Percentiles rank a stretch among this genome's conserved stretches.
Conservation (phyloP, 2,888 invertebrate genomes). For the Blastobasis adustella region DNA sequence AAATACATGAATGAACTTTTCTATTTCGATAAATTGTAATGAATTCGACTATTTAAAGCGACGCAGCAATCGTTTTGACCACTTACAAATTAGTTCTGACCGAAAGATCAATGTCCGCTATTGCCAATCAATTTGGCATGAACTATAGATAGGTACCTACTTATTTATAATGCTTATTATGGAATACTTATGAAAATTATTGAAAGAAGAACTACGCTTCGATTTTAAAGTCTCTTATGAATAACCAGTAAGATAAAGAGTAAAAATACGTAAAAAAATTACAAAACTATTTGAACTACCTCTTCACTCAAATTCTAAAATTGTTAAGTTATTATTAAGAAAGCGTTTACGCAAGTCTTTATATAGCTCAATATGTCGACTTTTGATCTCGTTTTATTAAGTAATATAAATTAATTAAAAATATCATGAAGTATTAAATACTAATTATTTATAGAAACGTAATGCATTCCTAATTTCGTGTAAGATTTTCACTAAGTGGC, state of each 20-base stretch:
- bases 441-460: too few species aligned
- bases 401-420: background rate
- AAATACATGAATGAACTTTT: too few species aligned
- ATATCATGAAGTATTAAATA: too few species aligned
- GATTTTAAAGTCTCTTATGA: slow-evolving; percentile 61
- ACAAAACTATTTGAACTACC: slow-evolving; percentile 40
- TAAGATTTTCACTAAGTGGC: background rate
- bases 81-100: too few species aligned
- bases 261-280: slow-evolving; percentile 40
- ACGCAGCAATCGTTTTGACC: background rate
- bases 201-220: slow-evolving; percentile 36
- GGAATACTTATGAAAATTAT: slow-evolving; percentile 31
- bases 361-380: slow-evolving; percentile 16
- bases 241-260: slow-evolving; percentile 38
- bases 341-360: too few species aligned
- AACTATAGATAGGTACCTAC: too few species aligned
- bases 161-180: slow-evolving; percentile 10
- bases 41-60: background rate
- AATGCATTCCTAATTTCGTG: background rate
- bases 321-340: too few species aligned
- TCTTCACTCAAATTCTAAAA: slow-evolving; percentile 26
- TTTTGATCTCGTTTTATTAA: slow-evolving; percentile 4
- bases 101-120: too few species aligned
- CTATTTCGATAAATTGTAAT: too few species aligned
- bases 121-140: too few species aligned